Evolutionary conservation across 1,140 invertebrate genomes (phyloP), one percentile per base, ranked within the genome.

Genomic region (Caligus rogercresseyi): DNA sequence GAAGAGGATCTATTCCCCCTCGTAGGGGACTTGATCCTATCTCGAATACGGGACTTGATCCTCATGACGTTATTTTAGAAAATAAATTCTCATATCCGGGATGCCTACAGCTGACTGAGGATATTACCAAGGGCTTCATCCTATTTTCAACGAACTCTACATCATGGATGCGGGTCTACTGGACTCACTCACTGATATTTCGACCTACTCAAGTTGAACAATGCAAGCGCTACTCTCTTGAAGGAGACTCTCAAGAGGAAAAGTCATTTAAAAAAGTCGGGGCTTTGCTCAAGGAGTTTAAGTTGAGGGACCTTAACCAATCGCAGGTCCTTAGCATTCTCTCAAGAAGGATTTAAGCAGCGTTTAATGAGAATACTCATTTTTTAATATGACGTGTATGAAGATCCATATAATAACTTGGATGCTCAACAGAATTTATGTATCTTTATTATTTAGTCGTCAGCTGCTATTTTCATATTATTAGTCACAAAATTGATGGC

Each of bases 101-200:
- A 15, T 52, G 24, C 16, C 19, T 1, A 18, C 59, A 52, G 23
- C 20, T 61, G 13, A 31, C 23, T 2, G 2, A 21, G 26, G 61
- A 43, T 73, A 25, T 56, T 20, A n/a, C 20, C 15, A 20, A 21
- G 19, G 54, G 54, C n/a, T 20, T 20, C 19, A 20, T 4, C 54
- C 54, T 2, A 21, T 56, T 20, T 56, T 56, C 14, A 20, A 23
- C 4, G 18, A 56, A 72, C 61, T 11, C n/a, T 43, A 43, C n/a
- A 43, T 43, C 31, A 43, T 43, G n/a, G 31, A 43, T 43, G 31
- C n/a, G 7, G n/a, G 31, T 43, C n/a, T 7, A 11, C n/a, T 43
- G 7, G 31, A 43, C n/a, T 11, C 7, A 11, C n/a, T 43, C 7
- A 43, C 7, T 43, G 31, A 43, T 43, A n/a, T 43, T n/a, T 43